Evolutionary conservation across 2,888 invertebrate genomes (phyloP), one percentile per base, ranked within the genome.

Genomic region (Oxystoma pomonae): DNA sequence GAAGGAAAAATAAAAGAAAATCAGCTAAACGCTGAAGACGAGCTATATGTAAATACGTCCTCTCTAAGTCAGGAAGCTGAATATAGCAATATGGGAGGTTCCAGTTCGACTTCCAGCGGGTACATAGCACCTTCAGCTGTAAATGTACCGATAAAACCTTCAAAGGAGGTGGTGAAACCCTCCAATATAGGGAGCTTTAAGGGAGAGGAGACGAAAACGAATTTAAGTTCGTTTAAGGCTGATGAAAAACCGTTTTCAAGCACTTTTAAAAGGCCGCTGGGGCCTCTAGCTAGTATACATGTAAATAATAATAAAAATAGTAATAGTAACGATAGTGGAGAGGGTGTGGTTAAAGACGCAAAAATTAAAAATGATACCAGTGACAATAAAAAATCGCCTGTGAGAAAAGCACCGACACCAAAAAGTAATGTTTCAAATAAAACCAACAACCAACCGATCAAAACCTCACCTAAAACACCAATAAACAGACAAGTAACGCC

Each of bases 101-200:
- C 86, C 72, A 87, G 87, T 0, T 84, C 86, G 0, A 88, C 90
- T 0, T 88, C 88, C 52, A 90, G 89, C 65, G 89, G 89, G 0
- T 91, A 91, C 75, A 83, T 91, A 61, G 86, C 87, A 69, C 89
- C 92, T 0, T 87, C 90, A 7, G 86, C 88, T 0, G 83, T 90
- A 0, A 90, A 90, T 73, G 84, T 87, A 49, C 90, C 90, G 2
- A 80, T 75, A 20, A 77, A 75, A 66, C 63, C 68, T 18, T 20
- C 61, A 21, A 61, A 63, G 20, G 65, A 62, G 59, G 56, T 61
- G 2, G 80, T 74, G 20, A 77, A 75, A 65, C 63, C 68, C 17
- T 20, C 64, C 18, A 60, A 12, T 35, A 51, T 16, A 17, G 18
- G 56, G 57, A 58, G 64, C 20, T 59, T 60, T 21, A 63, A 60